Evolutionary conservation across 2,888 invertebrate genomes (phyloP).

Genomic region (Lacanobia oleracea): DNA sequence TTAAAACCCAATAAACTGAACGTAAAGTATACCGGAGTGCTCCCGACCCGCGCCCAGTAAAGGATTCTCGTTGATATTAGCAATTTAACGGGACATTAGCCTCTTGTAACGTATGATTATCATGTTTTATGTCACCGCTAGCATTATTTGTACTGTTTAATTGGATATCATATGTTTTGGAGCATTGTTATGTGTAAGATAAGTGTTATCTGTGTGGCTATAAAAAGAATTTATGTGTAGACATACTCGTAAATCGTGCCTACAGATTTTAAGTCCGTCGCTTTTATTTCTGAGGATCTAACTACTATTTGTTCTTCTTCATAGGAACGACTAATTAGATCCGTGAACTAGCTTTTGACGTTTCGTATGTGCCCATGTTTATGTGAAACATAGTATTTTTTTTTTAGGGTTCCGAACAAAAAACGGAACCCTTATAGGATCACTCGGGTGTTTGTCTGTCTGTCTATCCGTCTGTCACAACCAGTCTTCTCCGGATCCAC

Average conservation of each 20-base stretch:
- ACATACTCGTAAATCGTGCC: neutral
- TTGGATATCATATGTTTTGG: slow-evolving; percentile 34
- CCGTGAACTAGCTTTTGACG: neutral
- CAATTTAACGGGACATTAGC: slow-evolving; percentile 56
- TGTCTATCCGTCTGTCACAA: too few relatives aligned
- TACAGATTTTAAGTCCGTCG: neutral
- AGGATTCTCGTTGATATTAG: slow-evolving; percentile 61
- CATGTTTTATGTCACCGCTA: slow-evolving; percentile 51
- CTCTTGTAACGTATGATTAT: slow-evolving; percentile 49
- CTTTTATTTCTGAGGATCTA: neutral
- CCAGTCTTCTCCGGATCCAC: too few relatives aligned
- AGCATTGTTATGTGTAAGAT: slow-evolving; percentile 15
- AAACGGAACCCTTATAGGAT: too few relatives aligned
- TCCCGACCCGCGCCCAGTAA: slow-evolving; percentile 30
- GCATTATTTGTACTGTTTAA: slow-evolving; percentile 47
- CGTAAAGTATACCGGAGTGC: slow-evolving; percentile 44
- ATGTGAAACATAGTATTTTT: too few relatives aligned
- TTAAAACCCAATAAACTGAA: slow-evolving; percentile 74
- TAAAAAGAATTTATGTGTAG: slow-evolving; percentile 13
- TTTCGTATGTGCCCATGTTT: neutral
- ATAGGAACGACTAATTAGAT: neutral
- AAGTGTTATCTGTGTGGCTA: slow-evolving; percentile 14
- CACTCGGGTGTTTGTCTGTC: too few relatives aligned
- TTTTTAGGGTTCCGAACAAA: too few relatives aligned
- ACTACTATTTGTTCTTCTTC: neutral